Conservation (phyloP, 2,888 invertebrate species). For the Stomorhina lunata region DNA sequence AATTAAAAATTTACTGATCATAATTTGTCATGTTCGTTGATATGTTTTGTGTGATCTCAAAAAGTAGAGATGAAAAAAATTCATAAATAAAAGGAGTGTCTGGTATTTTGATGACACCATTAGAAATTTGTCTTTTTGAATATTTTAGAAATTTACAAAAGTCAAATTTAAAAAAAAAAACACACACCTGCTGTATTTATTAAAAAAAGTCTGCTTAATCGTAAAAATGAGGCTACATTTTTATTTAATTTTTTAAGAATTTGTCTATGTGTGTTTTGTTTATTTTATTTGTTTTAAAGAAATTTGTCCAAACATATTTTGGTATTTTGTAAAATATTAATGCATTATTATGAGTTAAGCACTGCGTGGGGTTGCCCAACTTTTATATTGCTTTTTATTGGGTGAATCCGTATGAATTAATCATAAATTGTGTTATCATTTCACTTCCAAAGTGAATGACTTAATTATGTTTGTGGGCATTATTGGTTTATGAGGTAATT, state of each 20-base stretch:
- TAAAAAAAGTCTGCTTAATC: slow-evolving; percentile 25
- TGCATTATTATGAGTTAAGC: slow-evolving; percentile 18
- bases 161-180: not conserved
- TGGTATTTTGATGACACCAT: slow-evolving; percentile 30
- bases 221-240: slow-evolving; percentile 36
- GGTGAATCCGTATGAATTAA: not conserved
- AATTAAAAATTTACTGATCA: slow-evolving; percentile 38
- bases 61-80: not conserved
- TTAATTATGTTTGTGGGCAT: not conserved
- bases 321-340: slow-evolving; percentile 9
- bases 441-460: not conserved
- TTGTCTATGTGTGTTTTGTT: not conserved
- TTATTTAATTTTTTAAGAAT: not conserved
- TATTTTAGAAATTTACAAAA: not conserved
- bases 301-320: slow-evolving; percentile 17
- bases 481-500: not conserved
- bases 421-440: not conserved
- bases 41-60: not conserved
- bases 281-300: not conserved
- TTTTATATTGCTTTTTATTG: not conserved
- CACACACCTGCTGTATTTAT: slow-evolving; percentile 53
- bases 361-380: slow-evolving; percentile 52
- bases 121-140: slow-evolving; percentile 23
- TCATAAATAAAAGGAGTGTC: slow-evolving; percentile 17
- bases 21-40: slow-evolving; percentile 40